phyloP scores from a whole-genome alignment of 2,797 vertebrate species.

The Lacerta agilis region DNA sequence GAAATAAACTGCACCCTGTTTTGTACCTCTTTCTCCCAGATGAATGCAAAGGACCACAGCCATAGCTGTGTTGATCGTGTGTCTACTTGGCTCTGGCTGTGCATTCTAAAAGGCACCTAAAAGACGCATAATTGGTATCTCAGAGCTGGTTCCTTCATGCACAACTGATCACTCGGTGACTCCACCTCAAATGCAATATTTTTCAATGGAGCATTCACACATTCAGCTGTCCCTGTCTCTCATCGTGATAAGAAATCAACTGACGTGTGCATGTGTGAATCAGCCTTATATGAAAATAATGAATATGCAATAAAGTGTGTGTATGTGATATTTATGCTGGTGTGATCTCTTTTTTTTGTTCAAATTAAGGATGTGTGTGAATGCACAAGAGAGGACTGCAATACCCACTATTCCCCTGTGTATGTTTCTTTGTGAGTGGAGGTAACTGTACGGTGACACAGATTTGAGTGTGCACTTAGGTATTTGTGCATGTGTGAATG shows the following conservation, averaged over 20 bases:
- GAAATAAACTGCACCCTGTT: not conserved
- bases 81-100: not conserved
- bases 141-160: not conserved
- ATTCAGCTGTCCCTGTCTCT: not conserved
- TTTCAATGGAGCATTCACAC: not conserved
- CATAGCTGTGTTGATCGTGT: not conserved
- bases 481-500: not conserved
- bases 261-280: not conserved
- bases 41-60: not conserved
- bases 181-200: not conserved
- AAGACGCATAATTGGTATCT: not conserved
- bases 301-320: not conserved
- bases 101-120: not conserved
- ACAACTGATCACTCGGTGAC: not conserved
- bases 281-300: not conserved
- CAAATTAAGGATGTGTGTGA: not conserved
- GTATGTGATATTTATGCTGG: not conserved
- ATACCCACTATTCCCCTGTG: not conserved
- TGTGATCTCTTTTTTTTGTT: not conserved
- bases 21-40: not conserved
- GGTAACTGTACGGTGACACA: not conserved
- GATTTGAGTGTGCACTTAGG: not conserved
- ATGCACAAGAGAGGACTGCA: too few species aligned
- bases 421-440: not conserved
- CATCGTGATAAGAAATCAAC: not conserved